These are phyloP conservation scores for Zaprionus ornatus DNA, from an alignment of 1,140 invertebrate genomes.

Conservation along the genomic window DNA sequence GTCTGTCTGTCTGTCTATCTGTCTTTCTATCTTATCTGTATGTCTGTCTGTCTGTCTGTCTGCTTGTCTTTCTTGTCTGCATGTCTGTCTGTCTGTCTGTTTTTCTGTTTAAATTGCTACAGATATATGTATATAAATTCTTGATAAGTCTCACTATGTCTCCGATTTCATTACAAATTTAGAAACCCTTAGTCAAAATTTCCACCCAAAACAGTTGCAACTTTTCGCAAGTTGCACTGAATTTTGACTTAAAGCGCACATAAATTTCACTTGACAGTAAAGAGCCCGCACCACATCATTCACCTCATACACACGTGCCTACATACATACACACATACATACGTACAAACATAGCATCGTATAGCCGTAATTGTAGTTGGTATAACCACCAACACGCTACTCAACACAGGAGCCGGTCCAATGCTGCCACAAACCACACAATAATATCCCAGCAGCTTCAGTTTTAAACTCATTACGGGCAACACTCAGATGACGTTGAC, in stretches of 20 bases:
- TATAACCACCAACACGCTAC: constrained; percentile 25
- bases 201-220: neutral
- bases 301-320: neutral
- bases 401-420: constrained; percentile 17
- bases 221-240: too few species aligned
- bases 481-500: constrained; percentile 24
- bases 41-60: too few species aligned
- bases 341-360: neutral
- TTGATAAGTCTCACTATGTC: too few species aligned
- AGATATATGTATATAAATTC: too few species aligned
- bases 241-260: neutral
- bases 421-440: constrained; percentile 40
- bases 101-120: too few species aligned
- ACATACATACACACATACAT: neutral
- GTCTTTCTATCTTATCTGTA: too few species aligned
- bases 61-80: too few species aligned
- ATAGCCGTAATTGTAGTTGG: constrained; percentile 1
- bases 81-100: too few species aligned
- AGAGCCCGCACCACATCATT: neutral
- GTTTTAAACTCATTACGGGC: constrained; percentile 52
- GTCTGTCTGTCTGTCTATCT: too few species aligned
- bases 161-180: too few species aligned
- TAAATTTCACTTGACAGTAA: neutral
- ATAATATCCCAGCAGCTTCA: constrained; percentile 43
- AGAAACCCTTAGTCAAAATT: neutral